Evolutionary conservation across 2,888 invertebrate species (phyloP).

Genomic region (Mythimna lalbum): DNA sequence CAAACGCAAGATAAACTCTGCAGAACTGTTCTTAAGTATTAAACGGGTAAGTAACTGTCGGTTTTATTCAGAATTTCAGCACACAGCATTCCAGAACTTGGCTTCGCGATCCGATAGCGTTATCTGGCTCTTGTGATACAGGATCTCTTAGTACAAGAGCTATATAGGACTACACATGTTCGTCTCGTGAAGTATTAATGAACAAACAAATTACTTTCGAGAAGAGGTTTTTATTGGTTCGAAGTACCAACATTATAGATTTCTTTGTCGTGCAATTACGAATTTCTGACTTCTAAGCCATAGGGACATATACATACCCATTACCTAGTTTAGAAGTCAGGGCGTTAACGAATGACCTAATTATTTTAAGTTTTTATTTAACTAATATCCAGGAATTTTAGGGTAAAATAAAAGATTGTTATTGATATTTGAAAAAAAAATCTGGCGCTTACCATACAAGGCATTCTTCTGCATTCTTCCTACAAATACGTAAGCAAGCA

Average conservation of each 20-base stretch:
- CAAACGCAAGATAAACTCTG: constrained; percentile 35
- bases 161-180: not conserved
- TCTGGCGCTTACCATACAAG: not conserved
- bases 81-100: not conserved
- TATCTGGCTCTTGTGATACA: not conserved
- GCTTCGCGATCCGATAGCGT: not conserved
- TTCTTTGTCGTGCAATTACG: not conserved
- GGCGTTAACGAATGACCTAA: too few species aligned
- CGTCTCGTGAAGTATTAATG: not conserved
- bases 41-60: constrained; percentile 25
- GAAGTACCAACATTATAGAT: not conserved
- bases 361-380: too few species aligned
- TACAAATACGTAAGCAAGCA: not conserved
- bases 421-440: too few species aligned
- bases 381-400: too few species aligned
- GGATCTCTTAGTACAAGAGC: not conserved
- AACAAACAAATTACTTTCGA: not conserved
- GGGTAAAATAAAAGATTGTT: too few species aligned
- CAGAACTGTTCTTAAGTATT: constrained; percentile 21
- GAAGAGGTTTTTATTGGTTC: not conserved
- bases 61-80: not conserved
- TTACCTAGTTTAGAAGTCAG: too few species aligned
- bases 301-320: too few species aligned
- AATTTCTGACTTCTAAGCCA: not conserved
- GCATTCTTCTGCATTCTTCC: not conserved